Evolutionary conservation across 2,113 vertebrate genomes (phyloP).

Genomic region (Dermatemys mawii): DNA sequence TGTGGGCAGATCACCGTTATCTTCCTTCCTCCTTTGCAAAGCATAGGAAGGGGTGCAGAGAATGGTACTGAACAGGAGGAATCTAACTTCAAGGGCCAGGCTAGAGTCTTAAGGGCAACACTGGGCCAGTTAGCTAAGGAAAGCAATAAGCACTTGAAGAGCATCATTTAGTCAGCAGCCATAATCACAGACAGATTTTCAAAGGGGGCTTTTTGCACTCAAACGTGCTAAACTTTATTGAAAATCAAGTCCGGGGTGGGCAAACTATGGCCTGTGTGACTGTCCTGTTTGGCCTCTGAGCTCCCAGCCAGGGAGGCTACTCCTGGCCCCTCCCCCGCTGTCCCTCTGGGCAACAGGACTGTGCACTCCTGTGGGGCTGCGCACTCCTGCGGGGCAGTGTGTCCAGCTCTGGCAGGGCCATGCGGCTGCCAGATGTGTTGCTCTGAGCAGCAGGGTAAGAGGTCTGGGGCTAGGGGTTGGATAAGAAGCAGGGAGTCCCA

Average conservation of each 20-base stretch:
- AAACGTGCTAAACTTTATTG: background rate
- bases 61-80: background rate
- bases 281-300: no score
- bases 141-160: background rate
- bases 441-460: no score
- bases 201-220: background rate
- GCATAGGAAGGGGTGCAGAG: background rate
- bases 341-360: no score
- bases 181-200: background rate
- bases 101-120: background rate
- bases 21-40: background rate
- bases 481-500: no score
- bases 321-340: no score
- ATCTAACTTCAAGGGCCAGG: background rate
- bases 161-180: background rate
- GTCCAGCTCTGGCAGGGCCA: no score
- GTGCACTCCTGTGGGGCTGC: no score
- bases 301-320: no score
- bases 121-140: background rate
- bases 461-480: no score
- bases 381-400: no score
- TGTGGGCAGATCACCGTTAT: background rate
- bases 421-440: no score
- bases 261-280: no score
- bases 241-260: background rate